A percentile compares a stretch with the other conserved stretches of the same genome.
Conservation (phyloP, 92 coral and sea anemone genomes). For the Anthopleura xanthogrammica region DNA sequence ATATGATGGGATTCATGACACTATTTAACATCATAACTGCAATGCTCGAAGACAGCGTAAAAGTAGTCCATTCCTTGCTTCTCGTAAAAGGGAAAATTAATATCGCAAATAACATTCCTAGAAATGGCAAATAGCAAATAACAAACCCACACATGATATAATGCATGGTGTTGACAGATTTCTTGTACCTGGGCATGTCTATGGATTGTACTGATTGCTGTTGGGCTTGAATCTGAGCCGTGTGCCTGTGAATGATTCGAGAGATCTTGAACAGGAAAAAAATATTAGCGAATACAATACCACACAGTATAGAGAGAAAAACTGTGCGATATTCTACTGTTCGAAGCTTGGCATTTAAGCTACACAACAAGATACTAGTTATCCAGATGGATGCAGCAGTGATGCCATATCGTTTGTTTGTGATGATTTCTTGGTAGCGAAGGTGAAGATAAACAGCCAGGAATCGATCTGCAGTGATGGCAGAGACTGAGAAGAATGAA, state of each 20-base stretch:
- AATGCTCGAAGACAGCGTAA: background rate
- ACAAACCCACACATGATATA: conserved; percentile 9
- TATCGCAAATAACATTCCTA: background rate
- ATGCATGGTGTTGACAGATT: conserved; percentile 22
- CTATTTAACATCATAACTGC: background rate
- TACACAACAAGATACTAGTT: background rate
- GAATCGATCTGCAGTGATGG: background rate
- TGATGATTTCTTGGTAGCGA: background rate
- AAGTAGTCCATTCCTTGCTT: background rate
- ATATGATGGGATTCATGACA: background rate
- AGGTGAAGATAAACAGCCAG: background rate
- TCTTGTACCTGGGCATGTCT: conserved; percentile 9
- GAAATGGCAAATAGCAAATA: background rate
- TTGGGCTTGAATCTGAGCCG: conserved; percentile 11
- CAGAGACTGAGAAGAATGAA: background rate
- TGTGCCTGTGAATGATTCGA: background rate
- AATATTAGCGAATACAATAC: background rate
- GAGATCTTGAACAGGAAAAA: background rate
- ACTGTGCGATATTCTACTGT: background rate
- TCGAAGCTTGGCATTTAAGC: background rate
- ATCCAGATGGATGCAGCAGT: background rate
- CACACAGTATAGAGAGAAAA: background rate
- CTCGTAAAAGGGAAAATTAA: background rate
- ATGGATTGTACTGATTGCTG: conserved; percentile 1
- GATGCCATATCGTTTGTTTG: background rate